Evolutionary conservation across 2,113 vertebrate genomes (phyloP).

Genomic region (Malurus melanocephalus): DNA sequence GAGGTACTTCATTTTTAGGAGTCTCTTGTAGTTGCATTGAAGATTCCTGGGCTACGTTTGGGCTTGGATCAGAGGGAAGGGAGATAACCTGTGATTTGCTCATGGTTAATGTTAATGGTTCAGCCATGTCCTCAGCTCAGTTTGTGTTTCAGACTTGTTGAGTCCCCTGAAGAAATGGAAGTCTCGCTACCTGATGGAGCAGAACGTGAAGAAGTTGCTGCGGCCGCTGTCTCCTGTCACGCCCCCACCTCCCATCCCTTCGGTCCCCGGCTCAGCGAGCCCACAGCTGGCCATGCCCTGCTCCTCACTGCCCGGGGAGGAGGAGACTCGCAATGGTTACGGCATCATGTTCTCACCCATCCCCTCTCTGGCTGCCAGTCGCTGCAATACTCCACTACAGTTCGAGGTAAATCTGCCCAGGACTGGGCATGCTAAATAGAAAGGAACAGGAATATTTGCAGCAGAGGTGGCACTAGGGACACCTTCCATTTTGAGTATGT

Average conservation of each 20-base stretch:
- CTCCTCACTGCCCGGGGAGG: conserved; percentile 76
- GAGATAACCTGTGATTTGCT: not conserved
- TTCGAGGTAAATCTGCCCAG: conserved; percentile 84
- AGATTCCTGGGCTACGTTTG: not conserved
- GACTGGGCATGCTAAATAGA: not conserved
- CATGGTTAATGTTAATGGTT: not conserved
- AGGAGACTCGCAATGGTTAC: conserved; percentile 80
- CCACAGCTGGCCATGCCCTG: conserved; percentile 77
- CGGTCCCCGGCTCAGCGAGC: conserved; percentile 72
- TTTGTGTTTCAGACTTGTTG: conserved; percentile 78
- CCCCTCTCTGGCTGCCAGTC: conserved; percentile 88
- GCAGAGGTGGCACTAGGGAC: not conserved
- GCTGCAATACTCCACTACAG: conserved; percentile 96
- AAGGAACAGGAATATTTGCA: not conserved
- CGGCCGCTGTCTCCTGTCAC: conserved; percentile 88
- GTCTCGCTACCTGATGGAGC: conserved; percentile 85
- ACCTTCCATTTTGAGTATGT: not conserved
- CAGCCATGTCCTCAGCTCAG: not conserved
- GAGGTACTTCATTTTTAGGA: not conserved
- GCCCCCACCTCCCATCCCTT: conserved; percentile 78
- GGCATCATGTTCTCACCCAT: conserved; percentile 86
- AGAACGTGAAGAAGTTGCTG: conserved; percentile 78
- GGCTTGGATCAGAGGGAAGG: not conserved
- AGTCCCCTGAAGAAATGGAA: conserved; percentile 94
- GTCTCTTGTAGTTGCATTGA: not conserved